A percentile compares a stretch with the other conserved stretches of the same genome.
phyloP scores from a whole-genome alignment of 2,888 invertebrate species.

The Miltochrista miniata region DNA sequence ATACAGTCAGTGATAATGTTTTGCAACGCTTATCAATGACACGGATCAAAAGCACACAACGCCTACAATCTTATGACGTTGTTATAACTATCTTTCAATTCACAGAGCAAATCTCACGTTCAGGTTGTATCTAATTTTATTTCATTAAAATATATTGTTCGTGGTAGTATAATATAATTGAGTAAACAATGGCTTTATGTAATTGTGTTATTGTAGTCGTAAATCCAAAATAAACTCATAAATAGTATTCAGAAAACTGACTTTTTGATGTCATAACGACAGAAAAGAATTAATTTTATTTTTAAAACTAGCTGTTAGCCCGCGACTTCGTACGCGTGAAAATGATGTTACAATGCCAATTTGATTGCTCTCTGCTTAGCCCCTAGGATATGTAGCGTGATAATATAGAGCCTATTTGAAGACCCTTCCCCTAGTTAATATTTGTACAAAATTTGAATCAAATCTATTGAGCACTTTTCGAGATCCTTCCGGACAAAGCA shows the following conservation, averaged over 20 bases:
- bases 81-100: slow-evolving; percentile 12
- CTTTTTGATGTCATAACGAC: background rate
- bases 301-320: no score
- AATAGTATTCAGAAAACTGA: background rate
- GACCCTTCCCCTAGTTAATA: no score
- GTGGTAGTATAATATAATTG: background rate
- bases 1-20: background rate
- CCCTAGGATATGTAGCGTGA: no score
- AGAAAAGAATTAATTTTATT: background rate
- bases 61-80: slow-evolving; percentile 17
- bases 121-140: slow-evolving; percentile 7
- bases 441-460: no score
- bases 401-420: no score
- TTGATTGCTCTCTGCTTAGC: no score
- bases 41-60: slow-evolving; percentile 28
- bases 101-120: slow-evolving; percentile 18
- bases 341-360: no score
- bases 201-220: background rate
- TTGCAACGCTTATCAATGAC: slow-evolving; percentile 22
- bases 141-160: background rate
- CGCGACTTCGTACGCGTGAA: no score
- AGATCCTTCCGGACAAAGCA: no score
- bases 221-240: background rate
- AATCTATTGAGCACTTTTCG: no score
- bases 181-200: background rate